These are phyloP conservation scores for Sterrhoptilus dennistouni DNA, from an alignment of 2,113 vertebrate species.

Conservation along the genomic window DNA sequence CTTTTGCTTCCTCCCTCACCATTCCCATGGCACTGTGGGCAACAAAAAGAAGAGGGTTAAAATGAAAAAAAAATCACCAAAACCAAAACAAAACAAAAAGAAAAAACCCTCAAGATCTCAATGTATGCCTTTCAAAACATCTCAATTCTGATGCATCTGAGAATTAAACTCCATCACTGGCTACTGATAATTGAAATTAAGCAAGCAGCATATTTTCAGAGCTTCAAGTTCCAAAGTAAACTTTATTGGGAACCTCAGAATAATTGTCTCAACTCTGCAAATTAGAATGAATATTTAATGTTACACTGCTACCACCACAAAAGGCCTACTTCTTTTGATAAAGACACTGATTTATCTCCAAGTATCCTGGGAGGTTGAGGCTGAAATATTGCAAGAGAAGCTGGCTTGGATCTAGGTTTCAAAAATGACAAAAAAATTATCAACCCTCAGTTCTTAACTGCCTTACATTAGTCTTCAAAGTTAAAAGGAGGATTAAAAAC, in stretches of 20 bases:
- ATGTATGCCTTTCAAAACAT: neutral
- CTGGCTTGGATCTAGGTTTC: constrained; percentile 8
- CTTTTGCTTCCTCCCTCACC: neutral
- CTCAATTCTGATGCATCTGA: neutral
- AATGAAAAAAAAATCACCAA: neutral
- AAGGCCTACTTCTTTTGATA: constrained; percentile 1
- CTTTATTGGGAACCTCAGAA: neutral
- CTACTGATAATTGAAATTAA: neutral
- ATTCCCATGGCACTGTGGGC: neutral
- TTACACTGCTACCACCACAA: neutral
- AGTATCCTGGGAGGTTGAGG: neutral
- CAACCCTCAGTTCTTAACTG: constrained; percentile 16
- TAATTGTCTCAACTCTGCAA: constrained; percentile 1
- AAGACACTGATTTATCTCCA: constrained; percentile 20
- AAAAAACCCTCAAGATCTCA: neutral
- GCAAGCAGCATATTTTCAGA: neutral
- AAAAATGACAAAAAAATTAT: constrained; percentile 32
- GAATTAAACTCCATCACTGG: neutral
- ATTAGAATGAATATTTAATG: constrained; percentile 37
- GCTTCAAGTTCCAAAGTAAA: constrained; percentile 1
- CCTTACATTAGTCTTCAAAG: constrained; percentile 23
- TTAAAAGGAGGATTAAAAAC: constrained; percentile 44
- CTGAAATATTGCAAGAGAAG: constrained; percentile 19
- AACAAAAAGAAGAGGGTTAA: neutral
- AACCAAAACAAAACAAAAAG: neutral